Base-by-base conservation (phyloP, 2,888 invertebrate species). In the Peribatodes rhomboidaria region DNA sequence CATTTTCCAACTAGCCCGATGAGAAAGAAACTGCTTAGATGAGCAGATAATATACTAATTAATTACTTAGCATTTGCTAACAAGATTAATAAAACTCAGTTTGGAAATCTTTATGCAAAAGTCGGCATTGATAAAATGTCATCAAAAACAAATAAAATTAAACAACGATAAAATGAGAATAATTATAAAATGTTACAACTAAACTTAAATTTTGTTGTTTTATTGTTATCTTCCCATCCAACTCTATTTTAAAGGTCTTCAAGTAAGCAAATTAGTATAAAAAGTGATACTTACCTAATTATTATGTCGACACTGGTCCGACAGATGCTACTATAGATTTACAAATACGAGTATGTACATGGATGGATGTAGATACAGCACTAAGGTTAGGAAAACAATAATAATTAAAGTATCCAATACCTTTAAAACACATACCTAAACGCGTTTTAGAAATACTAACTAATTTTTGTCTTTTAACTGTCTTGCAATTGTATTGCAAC, bases 51-150 rank as follows among this genome's bases (percentile, higher is more conserved):
- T 55, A 61, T 50, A 50, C 27, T 11, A 46, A 49, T 49, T 64
- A 61, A 62, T 59, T 66, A 52, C 59, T 59, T 62, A 62, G 55
- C 62, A 62, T 58, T 65, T 49, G 27, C 22, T 46, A 37, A 53
- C 39, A 59, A 52, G 56, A 65, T 39, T 39, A 60, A 61, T 60
- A 61, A 60, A 57, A 54, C 27, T 54, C 10, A 57, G 27, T 8
- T 41, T 31, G 2, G 37, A 61, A 58, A 66, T 59, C n/a, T 55
- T 50, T 58, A 64, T 64, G 33, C 58, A 49, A 58, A 53, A 20
- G 59, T 10, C 50, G 49, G 20, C 42, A 49, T 47, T 59, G 31
- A 39, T 42, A 10, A 54, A 63, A 53, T 58, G 54, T 54, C 54
- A 61, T 58, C 50, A 54, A 47, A 42, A 57, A 57, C 14, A 49